Evolutionary conservation across 2,113 vertebrate genomes (phyloP), one percentile per base, ranked within the genome.

Genomic region (Nothocercus nigrocapillus): DNA sequence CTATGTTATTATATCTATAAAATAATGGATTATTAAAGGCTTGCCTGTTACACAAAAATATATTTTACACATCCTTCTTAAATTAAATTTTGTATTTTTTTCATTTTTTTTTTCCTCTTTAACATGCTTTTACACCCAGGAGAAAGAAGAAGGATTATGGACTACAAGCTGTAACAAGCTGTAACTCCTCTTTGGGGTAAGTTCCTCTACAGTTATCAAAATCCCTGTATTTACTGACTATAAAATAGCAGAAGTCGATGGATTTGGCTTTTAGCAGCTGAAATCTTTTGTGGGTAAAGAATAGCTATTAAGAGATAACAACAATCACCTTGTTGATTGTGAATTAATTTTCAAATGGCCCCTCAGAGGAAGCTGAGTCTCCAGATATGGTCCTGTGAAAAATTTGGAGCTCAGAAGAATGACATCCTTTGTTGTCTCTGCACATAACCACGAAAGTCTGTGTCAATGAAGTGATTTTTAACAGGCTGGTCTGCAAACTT

Each of bases 171-270:
- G 88, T 56, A 83, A 32, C 82, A 93, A 92, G 92, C 95, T 88
- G 90, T 86, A 96, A 90, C 58, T 96, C 88, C 82, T 95, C 85
- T 86, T 94, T 14, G 2, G 64, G 72, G 74, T 67, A 96, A 94
- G 80, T 91, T 95, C 3, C 0, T 64, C 85, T 76, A 30, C 70
- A 95, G 85, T 86, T 94, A 95, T 88, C 92, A 94, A 88, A 95
- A 93, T 86, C 56, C 85, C 94, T 88, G 11, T 93, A 93, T 96
- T 95, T 94, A 95, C 88, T 84, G 82, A 72, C 91, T 95, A 86
- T 20, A 44, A 89, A 90, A 93, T 95, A 94, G 63, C 73, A 93
- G 56, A 91, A 30, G 79, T 80, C 83, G 88, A 96, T 78, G 51
- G 88, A 81, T 49, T 61, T 75, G 82, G 76, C 58, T 96, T 95